phyloP scores from a whole-genome alignment of 1,140 invertebrate genomes.

The Matsumurasca onukii region DNA sequence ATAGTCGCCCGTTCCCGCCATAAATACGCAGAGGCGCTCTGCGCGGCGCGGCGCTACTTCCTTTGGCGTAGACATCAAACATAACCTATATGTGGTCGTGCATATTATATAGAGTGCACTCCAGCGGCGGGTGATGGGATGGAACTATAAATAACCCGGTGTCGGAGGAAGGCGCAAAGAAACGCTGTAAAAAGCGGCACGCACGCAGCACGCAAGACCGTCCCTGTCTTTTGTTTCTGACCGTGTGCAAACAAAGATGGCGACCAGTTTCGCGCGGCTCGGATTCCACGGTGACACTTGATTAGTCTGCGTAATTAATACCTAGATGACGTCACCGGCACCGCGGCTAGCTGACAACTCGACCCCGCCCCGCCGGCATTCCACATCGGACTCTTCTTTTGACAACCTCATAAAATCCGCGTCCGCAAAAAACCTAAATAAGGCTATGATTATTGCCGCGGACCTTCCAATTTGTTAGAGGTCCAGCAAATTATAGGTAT shows the following conservation, averaged over 20 bases:
- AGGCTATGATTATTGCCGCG: conserved; percentile 24
- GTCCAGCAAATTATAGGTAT: conserved; percentile 20
- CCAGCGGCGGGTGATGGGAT: neutral
- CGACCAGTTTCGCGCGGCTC: neutral
- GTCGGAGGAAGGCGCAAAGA: conserved; percentile 7
- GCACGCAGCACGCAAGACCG: neutral
- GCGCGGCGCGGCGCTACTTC: neutral
- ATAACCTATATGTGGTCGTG: conserved; percentile 17
- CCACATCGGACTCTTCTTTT: neutral
- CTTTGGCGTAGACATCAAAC: conserved; percentile 4
- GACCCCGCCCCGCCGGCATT: neutral
- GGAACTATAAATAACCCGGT: conserved; percentile 8
- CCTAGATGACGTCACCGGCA: neutral
- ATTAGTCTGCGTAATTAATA: conserved; percentile 5
- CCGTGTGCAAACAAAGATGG: conserved; percentile 5
- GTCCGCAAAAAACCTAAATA: conserved; percentile 22
- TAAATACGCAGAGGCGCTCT: conserved; percentile 15
- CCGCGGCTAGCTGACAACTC: neutral
- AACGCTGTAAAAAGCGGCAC: neutral
- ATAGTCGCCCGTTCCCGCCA: neutral
- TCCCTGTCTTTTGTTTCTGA: conserved; percentile 2
- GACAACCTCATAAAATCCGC: conserved; percentile 26
- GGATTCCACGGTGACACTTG: neutral
- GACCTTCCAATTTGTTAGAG: conserved; percentile 23
- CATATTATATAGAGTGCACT: conserved; percentile 16